Evolutionary conservation across 2,888 invertebrate species (phyloP).

Genomic region (Litoditis marina): DNA sequence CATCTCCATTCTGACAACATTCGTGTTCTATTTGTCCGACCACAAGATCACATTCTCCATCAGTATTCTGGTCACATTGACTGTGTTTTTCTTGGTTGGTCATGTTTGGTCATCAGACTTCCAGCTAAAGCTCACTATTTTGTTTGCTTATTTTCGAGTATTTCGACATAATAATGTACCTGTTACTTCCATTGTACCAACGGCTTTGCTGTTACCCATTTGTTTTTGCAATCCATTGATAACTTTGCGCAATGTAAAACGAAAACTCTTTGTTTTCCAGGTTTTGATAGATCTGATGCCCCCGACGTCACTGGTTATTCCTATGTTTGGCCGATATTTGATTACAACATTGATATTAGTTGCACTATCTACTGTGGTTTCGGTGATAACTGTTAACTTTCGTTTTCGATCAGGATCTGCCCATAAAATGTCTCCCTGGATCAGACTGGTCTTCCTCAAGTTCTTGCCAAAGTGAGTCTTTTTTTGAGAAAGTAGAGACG

Average conservation of each 20-base stretch:
- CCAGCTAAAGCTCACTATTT: not conserved
- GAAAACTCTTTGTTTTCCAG: slow-evolving; percentile 21
- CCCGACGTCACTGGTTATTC: slow-evolving; percentile 61
- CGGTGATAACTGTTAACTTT: slow-evolving; percentile 60
- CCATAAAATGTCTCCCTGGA: slow-evolving; percentile 61
- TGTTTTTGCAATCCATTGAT: no score
- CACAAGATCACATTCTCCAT: slow-evolving; percentile 63
- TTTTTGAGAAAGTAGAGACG: not conserved
- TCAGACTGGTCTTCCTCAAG: slow-evolving; percentile 54
- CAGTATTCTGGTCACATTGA: slow-evolving; percentile 61
- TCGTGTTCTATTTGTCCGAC: slow-evolving; percentile 62
- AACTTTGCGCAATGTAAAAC: no score
- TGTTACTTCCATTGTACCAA: no score
- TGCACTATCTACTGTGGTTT: slow-evolving; percentile 53
- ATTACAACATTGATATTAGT: slow-evolving; percentile 62
- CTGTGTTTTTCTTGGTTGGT: slow-evolving; percentile 62
- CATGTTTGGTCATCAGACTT: not conserved
- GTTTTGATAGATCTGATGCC: slow-evolving; percentile 60
- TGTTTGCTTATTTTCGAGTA: no score
- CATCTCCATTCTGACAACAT: slow-evolving; percentile 61
- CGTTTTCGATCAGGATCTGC: slow-evolving; percentile 59
- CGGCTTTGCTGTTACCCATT: no score
- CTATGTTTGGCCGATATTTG: slow-evolving; percentile 62
- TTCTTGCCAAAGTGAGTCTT: slow-evolving; percentile 52
- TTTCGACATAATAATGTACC: no score